Percentiles rank a stretch among this genome's conserved stretches.
These are phyloP conservation scores for Protula sp. DNA, from an alignment of 2,888 invertebrate genomes.

Conservation along the genomic window DNA sequence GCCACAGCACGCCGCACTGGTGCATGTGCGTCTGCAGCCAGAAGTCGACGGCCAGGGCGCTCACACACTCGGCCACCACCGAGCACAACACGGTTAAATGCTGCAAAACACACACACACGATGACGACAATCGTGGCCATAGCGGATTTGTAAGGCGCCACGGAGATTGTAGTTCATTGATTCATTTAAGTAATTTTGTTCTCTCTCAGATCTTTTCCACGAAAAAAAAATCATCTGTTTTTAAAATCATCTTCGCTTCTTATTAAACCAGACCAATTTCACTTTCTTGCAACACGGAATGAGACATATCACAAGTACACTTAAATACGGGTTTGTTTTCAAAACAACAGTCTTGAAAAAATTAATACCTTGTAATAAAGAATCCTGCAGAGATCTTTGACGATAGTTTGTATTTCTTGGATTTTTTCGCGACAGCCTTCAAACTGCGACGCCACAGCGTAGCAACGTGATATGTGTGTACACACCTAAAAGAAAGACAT, in stretches of 20 bases:
- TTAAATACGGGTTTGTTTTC: too few relatives aligned
- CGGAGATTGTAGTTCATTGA: too few relatives aligned
- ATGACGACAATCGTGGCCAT: neutral
- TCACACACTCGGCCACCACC: conserved; percentile 84
- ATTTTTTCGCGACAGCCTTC: conserved; percentile 84
- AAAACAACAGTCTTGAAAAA: too few relatives aligned
- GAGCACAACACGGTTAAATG: conserved; percentile 77
- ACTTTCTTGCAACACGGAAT: too few relatives aligned
- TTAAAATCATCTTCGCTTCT: too few relatives aligned
- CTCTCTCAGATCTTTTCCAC: too few relatives aligned
- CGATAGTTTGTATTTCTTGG: conserved; percentile 73
- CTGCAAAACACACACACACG: conserved; percentile 38
- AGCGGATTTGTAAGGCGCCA: too few relatives aligned
- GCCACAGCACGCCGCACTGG: conserved; percentile 77
- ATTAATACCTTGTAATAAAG: conserved; percentile 79
- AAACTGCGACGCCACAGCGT: conserved; percentile 93
- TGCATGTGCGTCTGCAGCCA: conserved; percentile 67
- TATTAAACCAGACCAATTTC: too few relatives aligned
- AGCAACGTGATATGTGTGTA: conserved; percentile 82
- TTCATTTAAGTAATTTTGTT: too few relatives aligned
- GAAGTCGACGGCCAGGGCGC: conserved; percentile 78
- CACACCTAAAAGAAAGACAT: conserved; percentile 63
- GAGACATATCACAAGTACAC: too few relatives aligned
- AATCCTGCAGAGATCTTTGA: conserved; percentile 78
- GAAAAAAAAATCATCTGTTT: too few relatives aligned